phyloP scores from a whole-genome alignment of 2,888 invertebrate genomes.

The Campoplex nolae region DNA sequence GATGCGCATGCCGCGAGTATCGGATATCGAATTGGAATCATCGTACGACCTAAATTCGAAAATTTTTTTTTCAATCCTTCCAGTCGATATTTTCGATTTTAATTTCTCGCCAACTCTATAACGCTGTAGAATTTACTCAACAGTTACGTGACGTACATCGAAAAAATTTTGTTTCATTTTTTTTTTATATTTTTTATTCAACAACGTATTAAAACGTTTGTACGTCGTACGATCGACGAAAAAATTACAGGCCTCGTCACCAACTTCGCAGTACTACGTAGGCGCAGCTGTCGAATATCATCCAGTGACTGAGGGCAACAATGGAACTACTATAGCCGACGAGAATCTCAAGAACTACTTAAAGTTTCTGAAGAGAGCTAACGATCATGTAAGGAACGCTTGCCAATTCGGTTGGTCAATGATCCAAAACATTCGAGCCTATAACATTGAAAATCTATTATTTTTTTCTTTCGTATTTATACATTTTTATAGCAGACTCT shows the following conservation, averaged over 20 bases:
- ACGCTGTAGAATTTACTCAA: neutral
- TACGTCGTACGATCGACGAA: slow-evolving; percentile 8
- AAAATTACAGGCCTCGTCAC: slow-evolving; percentile 80
- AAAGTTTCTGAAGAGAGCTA: slow-evolving; percentile 84
- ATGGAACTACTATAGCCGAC: slow-evolving; percentile 65
- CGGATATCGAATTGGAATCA: too few species aligned
- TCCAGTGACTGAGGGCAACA: slow-evolving; percentile 78
- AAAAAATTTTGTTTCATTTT: neutral
- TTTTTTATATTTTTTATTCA: neutral
- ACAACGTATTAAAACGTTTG: neutral
- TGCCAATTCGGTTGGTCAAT: slow-evolving; percentile 57
- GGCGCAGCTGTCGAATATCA: slow-evolving; percentile 89
- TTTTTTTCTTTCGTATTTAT: neutral
- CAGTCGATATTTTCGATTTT: too few species aligned
- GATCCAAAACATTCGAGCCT: slow-evolving; percentile 16
- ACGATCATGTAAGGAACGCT: slow-evolving; percentile 82
- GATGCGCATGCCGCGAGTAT: too few species aligned
- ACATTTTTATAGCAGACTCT: neutral
- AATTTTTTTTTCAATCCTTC: neutral
- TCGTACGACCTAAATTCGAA: too few species aligned
- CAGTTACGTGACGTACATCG: neutral
- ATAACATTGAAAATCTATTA: neutral
- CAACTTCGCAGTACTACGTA: slow-evolving; percentile 85
- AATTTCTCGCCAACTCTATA: neutral
- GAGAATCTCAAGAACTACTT: slow-evolving; percentile 83